phyloP scores from a whole-genome alignment of 2,113 vertebrate species.

The Myotis brandtii region DNA sequence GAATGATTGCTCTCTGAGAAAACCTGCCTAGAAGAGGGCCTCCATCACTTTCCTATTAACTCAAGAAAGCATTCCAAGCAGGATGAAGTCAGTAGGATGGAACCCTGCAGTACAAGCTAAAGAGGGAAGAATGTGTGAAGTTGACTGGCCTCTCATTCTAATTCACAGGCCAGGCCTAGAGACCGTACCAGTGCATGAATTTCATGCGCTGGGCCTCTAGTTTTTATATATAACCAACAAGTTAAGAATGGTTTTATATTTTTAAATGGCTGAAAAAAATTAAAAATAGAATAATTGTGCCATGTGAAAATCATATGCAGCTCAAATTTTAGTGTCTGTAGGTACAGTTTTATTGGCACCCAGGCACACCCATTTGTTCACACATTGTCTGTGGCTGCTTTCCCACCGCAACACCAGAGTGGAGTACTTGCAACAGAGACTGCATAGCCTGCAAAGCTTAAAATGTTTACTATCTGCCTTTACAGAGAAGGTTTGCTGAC shows the following conservation, averaged over 20 bases:
- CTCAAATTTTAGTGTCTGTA: not conserved
- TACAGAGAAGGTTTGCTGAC: not conserved
- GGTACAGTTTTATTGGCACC: not conserved
- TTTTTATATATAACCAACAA: not conserved
- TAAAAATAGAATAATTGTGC: not conserved
- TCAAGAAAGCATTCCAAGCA: not conserved
- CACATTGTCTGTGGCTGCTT: not conserved
- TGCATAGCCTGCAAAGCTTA: not conserved
- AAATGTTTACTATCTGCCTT: not conserved
- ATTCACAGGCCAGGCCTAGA: not conserved
- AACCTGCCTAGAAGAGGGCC: conserved; percentile 5
- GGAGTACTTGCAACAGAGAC: not conserved
- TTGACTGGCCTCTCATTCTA: not conserved
- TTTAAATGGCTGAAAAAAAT: not conserved
- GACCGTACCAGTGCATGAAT: too few relatives aligned
- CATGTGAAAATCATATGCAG: not conserved
- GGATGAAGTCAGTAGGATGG: not conserved
- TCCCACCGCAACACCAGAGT: not conserved
- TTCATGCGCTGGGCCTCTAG: too few relatives aligned
- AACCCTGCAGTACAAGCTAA: not conserved
- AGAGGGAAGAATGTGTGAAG: not conserved
- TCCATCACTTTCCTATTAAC: conserved; percentile 36
- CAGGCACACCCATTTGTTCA: not conserved
- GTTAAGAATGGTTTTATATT: not conserved
- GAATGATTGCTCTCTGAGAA: conserved; percentile 49